phyloP scores from a whole-genome alignment of 2,113 vertebrate genomes.

The Sula dactylatra region DNA sequence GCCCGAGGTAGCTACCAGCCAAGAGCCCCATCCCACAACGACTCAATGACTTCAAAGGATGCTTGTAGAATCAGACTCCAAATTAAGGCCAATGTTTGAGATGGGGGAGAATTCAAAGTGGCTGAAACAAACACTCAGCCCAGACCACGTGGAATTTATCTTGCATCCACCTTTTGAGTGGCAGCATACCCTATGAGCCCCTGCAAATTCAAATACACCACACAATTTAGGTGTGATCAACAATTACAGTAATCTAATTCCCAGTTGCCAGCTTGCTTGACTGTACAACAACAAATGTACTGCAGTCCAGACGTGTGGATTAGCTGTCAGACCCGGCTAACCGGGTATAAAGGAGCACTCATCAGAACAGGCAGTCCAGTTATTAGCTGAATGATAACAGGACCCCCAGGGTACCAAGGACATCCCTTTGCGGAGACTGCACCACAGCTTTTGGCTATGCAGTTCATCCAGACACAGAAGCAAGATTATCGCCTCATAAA shows the following conservation, averaged over 20 bases:
- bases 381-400: not conserved
- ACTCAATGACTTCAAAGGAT: slow-evolving; percentile 38
- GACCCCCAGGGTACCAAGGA: slow-evolving; percentile 1
- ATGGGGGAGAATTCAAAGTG: not conserved
- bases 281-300: not conserved
- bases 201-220: not conserved
- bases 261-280: not conserved
- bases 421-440: not conserved
- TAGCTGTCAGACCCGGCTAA: not conserved
- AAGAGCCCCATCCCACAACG: slow-evolving; percentile 20
- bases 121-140: not conserved
- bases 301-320: not conserved
- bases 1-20: slow-evolving; percentile 16
- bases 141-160: not conserved
- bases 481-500: slow-evolving; percentile 17
- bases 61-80: slow-evolving; percentile 10
- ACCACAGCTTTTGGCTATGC: not conserved
- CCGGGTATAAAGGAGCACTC: not conserved
- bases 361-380: not conserved
- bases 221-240: not conserved
- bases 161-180: not conserved
- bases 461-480: not conserved
- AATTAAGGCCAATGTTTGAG: not conserved
- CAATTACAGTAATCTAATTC: not conserved
- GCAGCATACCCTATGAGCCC: not conserved